Percentiles rank a stretch among this genome's conserved stretches.
phyloP scores from a whole-genome alignment of 2,888 invertebrate species.

The Drosophila paramelanica region DNA sequence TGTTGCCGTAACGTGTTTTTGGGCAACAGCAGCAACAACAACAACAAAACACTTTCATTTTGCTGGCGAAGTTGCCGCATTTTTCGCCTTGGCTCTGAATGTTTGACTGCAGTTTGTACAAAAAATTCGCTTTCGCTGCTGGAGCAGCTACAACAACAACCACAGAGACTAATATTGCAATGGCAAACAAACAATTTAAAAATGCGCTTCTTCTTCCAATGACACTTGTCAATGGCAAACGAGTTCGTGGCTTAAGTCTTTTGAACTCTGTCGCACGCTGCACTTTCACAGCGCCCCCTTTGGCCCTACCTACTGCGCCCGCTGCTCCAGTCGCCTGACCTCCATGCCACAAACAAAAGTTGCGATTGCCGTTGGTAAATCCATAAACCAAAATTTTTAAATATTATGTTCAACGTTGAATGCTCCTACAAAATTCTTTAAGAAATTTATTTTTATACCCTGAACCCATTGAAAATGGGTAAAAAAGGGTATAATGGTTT shows the following conservation, averaged over 20 bases:
- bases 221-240: constrained; percentile 73
- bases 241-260: constrained; percentile 76
- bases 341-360: constrained; percentile 55
- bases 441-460: not conserved
- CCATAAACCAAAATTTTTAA: constrained; percentile 25
- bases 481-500: too few species aligned
- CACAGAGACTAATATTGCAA: constrained; percentile 27
- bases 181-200: constrained; percentile 30
- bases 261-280: constrained; percentile 63
- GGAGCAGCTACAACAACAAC: constrained; percentile 20
- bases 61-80: constrained; percentile 39
- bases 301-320: constrained; percentile 3
- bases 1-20: constrained; percentile 58
- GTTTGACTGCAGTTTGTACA: constrained; percentile 66
- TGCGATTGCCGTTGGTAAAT: constrained; percentile 32
- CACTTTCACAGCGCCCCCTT: constrained; percentile 49
- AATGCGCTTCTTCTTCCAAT: constrained; percentile 42
- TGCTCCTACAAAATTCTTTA: constrained; percentile 11
- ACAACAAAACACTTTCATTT: constrained; percentile 74
- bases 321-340: constrained; percentile 30
- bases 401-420: not conserved
- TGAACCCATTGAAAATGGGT: too few species aligned
- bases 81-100: constrained; percentile 68
- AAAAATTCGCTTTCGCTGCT: constrained; percentile 75
- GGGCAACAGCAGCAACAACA: constrained; percentile 42